Evolutionary conservation across 2,113 vertebrate species (phyloP).

Genomic region (Delphinapterus leucas): DNA sequence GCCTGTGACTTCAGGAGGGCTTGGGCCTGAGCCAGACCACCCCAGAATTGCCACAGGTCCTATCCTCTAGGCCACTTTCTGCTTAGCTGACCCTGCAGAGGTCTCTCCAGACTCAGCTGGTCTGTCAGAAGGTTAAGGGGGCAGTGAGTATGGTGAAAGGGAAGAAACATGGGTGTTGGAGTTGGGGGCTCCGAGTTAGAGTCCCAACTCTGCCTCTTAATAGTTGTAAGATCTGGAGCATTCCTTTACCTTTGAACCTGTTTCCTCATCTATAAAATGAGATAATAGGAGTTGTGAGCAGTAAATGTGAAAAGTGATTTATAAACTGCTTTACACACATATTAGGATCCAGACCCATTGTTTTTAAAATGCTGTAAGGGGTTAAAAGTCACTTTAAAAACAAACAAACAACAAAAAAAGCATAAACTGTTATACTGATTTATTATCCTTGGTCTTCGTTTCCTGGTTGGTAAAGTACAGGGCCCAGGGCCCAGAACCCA

Average conservation of each 20-base stretch:
- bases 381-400: slow-evolving; percentile 61
- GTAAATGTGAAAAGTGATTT: slow-evolving; percentile 51
- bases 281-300: neutral
- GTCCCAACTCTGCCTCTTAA: neutral
- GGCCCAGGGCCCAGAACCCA: slow-evolving; percentile 51
- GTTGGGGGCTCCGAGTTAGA: neutral
- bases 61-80: neutral
- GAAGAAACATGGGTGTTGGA: neutral
- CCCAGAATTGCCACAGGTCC: neutral
- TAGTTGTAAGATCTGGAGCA: neutral
- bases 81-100: neutral
- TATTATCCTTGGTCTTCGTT: slow-evolving; percentile 66
- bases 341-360: neutral
- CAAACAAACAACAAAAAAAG: slow-evolving; percentile 7
- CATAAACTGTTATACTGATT: slow-evolving; percentile 58
- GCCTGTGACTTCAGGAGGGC: neutral
- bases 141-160: neutral
- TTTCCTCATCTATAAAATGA: slow-evolving; percentile 36
- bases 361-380: slow-evolving; percentile 27
- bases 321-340: neutral
- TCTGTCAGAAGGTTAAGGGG: neutral
- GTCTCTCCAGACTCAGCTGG: neutral
- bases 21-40: neutral
- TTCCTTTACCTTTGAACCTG: slow-evolving; percentile 7
- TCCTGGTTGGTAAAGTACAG: slow-evolving; percentile 66